Evolutionary conservation across 2,888 invertebrate genomes (phyloP), one percentile per base, ranked within the genome.

Genomic region (Eristalinus aeneus): DNA sequence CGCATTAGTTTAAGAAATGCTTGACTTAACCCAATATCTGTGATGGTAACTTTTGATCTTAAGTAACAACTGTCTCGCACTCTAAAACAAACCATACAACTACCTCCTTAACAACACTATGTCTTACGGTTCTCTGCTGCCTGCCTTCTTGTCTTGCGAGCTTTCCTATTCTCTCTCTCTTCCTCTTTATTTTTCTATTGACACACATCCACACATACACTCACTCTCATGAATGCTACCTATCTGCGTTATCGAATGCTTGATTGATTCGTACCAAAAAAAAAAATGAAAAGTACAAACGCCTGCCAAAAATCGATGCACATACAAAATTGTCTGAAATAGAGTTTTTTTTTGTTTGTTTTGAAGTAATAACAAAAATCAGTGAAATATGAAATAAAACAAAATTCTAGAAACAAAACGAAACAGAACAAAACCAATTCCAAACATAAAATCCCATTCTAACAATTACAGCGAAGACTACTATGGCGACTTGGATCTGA

Each of bases 401-500:
- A 73, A 69, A 67, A 77, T 46, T 34, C 32, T n/a, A 80, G 20
- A 77, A 76, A 76, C 36, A 53, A 16, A 58, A 82, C 3, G 58
- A 65, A 68, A 79, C 73, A 71, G 79, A 72, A 82, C 56, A 82
- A 82, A 67, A 75, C 73, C 46, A 67, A 85, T 67, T 76, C 81
- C 77, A 87, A 87, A 60, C 73, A 78, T 72, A 88, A 79, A 46
- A 84, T 81, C 73, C 82, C 77, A 78, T 86, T 86, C 82, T 82
- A 69, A 90, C 91, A 90, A 91, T 94, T 95, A 94, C 96, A 97
- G 98, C 95, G 97, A 98, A 95, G 97, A 98, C 96, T 98, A 98
- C 95, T 98, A 98, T 92, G 98, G 98, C 90, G 97, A 97, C 93
- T 94, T 97, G 95, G 98, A 98, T 94, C 94, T 98, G 94, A 98